Conservation (phyloP, 64 coral and sea anemone species). For the Montipora sp. region DNA sequence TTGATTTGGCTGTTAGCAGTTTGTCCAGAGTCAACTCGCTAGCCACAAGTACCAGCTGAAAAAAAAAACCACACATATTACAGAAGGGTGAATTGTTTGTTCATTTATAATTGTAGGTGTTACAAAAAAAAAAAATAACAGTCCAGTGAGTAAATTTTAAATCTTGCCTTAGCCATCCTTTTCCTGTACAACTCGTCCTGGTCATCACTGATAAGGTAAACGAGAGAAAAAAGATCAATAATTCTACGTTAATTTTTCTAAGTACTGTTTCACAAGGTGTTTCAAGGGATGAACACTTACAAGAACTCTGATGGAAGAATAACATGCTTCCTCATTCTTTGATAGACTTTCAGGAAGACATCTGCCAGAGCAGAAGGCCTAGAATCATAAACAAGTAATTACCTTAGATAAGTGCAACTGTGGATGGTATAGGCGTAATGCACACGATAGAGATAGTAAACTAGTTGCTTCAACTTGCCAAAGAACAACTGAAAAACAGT, state of each 20-base stretch:
- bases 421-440: no score
- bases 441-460: no score
- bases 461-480: no score
- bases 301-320: constrained; percentile 90
- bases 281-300: constrained; percentile 48
- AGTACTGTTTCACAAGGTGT: no score
- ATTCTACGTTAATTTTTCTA: neutral
- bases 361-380: constrained; percentile 92
- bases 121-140: no score
- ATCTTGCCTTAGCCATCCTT: constrained; percentile 74
- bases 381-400: neutral
- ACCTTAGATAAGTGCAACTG: no score
- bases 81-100: no score
- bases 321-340: constrained; percentile 85
- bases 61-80: neutral
- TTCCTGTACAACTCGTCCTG: constrained; percentile 73
- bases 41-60: constrained; percentile 89
- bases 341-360: constrained; percentile 91
- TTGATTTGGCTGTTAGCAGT: constrained; percentile 92
- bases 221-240: neutral
- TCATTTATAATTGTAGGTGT: no score
- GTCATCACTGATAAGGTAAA: constrained; percentile 53
- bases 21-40: constrained; percentile 91
- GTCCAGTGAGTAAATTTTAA: no score
- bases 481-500: no score